These are phyloP conservation scores for Caretta caretta DNA, from an alignment of 2,113 vertebrate species.

Conservation along the genomic window DNA sequence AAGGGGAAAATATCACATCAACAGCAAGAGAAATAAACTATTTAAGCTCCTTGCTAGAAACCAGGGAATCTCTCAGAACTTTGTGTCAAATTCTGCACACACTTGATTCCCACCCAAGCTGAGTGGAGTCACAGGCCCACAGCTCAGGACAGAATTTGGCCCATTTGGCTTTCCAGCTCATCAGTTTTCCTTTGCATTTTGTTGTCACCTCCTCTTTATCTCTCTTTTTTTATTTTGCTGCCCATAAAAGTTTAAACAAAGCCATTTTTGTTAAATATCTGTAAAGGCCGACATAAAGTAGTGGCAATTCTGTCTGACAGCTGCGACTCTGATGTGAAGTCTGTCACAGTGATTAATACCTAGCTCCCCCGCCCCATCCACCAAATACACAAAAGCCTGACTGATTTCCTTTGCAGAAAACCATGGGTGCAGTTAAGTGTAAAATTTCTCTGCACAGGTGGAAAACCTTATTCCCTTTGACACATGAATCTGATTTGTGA, in stretches of 20 bases:
- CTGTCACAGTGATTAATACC: conserved; percentile 51
- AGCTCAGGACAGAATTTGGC: not conserved
- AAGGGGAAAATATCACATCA: not conserved
- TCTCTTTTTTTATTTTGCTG: not conserved
- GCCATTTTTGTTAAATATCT: conserved; percentile 12
- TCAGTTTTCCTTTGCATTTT: not conserved
- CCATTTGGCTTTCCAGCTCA: not conserved
- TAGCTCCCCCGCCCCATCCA: fast-evolving
- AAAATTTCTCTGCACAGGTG: conserved; percentile 55
- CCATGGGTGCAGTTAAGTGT: conserved; percentile 40
- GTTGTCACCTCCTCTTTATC: not conserved
- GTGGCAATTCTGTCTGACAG: conserved; percentile 36
- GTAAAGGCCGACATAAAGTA: conserved; percentile 1
- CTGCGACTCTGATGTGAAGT: not conserved
- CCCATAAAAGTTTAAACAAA: conserved; percentile 36
- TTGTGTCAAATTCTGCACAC: not conserved
- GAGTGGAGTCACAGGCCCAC: not conserved
- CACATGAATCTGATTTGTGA: conserved; percentile 44
- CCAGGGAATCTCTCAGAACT: not conserved
- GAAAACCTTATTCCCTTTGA: conserved; percentile 50
- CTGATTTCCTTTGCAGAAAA: conserved; percentile 37
- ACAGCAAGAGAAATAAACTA: conserved; percentile 17
- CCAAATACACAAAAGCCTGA: not conserved
- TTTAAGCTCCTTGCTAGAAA: not conserved
- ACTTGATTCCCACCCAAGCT: not conserved